phyloP scores from a whole-genome alignment of 2,797 vertebrate genomes.

The Malurus leucopterus region DNA sequence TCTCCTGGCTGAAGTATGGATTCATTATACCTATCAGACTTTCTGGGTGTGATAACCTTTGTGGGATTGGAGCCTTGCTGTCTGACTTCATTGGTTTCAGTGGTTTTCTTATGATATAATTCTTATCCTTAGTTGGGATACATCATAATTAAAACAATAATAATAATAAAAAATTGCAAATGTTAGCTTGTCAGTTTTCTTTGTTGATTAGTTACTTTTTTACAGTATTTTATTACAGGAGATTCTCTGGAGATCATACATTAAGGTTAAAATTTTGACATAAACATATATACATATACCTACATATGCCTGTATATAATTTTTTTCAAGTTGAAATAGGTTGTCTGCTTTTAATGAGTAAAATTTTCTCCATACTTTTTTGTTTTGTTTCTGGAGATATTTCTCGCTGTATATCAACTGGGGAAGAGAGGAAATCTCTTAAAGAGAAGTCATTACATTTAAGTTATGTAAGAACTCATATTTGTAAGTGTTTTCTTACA shows the following conservation, averaged over 20 bases:
- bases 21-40: neutral
- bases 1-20: neutral
- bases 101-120: neutral
- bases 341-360: neutral
- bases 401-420: conserved; percentile 22
- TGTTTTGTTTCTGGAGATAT: conserved; percentile 43
- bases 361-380: neutral
- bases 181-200: neutral
- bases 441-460: conserved; percentile 46
- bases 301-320: neutral
- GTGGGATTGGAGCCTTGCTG: neutral
- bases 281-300: fast-evolving
- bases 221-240: neutral
- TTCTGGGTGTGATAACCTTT: neutral
- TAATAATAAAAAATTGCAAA: neutral
- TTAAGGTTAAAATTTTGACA: neutral
- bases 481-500: conserved; percentile 14
- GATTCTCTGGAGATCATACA: neutral
- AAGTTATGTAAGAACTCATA: neutral
- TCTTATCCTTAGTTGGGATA: neutral
- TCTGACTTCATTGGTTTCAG: neutral
- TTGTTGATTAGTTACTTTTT: neutral
- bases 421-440: conserved; percentile 37
- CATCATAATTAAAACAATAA: neutral
- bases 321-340: conserved; percentile 6